Evolutionary conservation across 2,888 invertebrate genomes (phyloP), one percentile per base, ranked within the genome.

Genomic region (Drosophila fungiperda): DNA sequence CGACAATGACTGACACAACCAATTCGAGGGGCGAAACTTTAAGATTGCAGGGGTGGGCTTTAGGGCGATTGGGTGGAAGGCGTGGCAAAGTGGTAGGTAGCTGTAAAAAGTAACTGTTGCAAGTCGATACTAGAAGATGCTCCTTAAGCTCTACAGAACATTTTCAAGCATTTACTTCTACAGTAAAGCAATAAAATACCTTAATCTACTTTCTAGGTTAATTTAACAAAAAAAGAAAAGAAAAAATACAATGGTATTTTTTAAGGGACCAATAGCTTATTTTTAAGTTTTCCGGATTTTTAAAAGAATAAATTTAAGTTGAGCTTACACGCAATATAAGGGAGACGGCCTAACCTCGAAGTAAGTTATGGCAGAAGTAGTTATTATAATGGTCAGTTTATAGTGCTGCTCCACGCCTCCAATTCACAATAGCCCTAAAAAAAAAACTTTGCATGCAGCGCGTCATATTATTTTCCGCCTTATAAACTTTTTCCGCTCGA

Each of bases 381-480:
- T 23, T 57, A 72, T 60, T 68, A 73, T 65, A 73, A 68, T 57
- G 88, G 84, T 88, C 86, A 86, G 75, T 71, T 83, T 73, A 72
- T 78, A 67, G 73, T 49, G 45, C 58, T 33, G 17, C 49, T 40
- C 12, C 68, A 57, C 57, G 59, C 59, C 50, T 26, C 12, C 49
- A 58, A 53, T 42, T 63, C 65, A 73, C 72, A 73, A 68, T 53
- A 52, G 42, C 61, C 63, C 11, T 20, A 57, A 66, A 26, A 23
- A 23, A 26, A 29, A 66, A 53, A 50, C 69, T 82, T 82, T 84
- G 83, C 84, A 88, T 86, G 84, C 84, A 78, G 69, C 72, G 86
- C 76, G 74, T 76, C 83, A 83, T 81, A 84, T 88, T 84, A 86
- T 84, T 88, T 88, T 84, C 87, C 87, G 89, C 80, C 78, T 83